A percentile compares a stretch with the other conserved stretches of the same genome.
Conservation (phyloP, 2,888 invertebrate species). For the Dicranocentrus wangi region DNA sequence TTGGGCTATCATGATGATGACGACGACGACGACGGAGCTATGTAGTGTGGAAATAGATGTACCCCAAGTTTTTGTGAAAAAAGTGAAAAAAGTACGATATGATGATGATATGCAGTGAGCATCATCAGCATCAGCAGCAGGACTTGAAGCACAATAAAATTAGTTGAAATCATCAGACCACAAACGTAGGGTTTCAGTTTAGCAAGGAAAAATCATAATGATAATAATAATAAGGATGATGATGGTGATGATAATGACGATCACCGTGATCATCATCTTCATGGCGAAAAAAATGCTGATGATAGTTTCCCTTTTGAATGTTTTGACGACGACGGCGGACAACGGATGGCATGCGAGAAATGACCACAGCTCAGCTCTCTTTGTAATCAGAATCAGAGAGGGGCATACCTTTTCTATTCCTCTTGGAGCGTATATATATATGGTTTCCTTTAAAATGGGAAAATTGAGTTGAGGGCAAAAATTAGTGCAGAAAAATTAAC, state of each 20-base stretch:
- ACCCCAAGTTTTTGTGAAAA: constrained; percentile 1
- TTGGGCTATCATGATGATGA: constrained; percentile 52
- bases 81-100: too few relatives aligned
- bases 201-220: constrained; percentile 38
- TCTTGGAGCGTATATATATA: too few relatives aligned
- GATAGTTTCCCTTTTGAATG: too few relatives aligned
- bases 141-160: constrained; percentile 63
- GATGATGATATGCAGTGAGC: constrained; percentile 14
- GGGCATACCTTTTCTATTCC: background rate
- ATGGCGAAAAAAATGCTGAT: constrained; percentile 48
- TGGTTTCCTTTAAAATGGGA: too few relatives aligned
- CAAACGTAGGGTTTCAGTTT: constrained; percentile 57
- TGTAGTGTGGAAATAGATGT: background rate
- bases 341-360: background rate
- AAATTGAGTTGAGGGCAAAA: constrained; percentile 10
- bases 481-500: constrained; percentile 57
- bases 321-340: background rate
- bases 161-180: constrained; percentile 64
- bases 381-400: too few relatives aligned
- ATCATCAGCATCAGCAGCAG: background rate
- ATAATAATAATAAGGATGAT: constrained; percentile 59
- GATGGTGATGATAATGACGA: constrained; percentile 56
- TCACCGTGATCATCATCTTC: constrained; percentile 55
- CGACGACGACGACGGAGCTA: background rate
- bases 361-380: too few relatives aligned